These are phyloP conservation scores for Alligator mississippiensis DNA, from an alignment of 2,113 vertebrate genomes.

Conservation along the genomic window DNA sequence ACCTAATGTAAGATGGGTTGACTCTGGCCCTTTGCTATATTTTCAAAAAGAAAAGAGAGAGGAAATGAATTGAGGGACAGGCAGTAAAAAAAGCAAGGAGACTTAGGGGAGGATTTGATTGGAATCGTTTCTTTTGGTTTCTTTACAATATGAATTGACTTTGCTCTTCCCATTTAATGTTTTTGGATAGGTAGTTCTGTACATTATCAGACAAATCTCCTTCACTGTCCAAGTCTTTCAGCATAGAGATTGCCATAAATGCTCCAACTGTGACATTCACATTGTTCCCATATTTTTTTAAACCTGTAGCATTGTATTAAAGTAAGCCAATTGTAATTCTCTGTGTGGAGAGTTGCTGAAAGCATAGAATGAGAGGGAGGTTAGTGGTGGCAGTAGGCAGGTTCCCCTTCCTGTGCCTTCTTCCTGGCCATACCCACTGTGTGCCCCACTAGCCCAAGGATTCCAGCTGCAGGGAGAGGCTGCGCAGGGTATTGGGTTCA, in stretches of 20 bases:
- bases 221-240: not conserved
- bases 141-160: not conserved
- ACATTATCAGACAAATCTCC: not conserved
- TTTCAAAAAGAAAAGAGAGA: not conserved
- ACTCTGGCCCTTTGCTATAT: not conserved
- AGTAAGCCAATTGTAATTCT: constrained; percentile 2
- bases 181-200: not conserved
- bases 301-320: not conserved
- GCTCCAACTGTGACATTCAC: not conserved
- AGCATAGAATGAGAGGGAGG: not conserved
- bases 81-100: not conserved
- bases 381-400: no score
- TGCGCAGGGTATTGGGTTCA: no score
- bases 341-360: not conserved
- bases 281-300: not conserved
- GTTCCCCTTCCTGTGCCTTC: no score
- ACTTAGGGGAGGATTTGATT: not conserved
- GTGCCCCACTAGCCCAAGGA: no score
- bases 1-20: not conserved
- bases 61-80: not conserved
- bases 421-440: no score
- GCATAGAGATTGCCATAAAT: not conserved
- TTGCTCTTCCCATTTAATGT: not conserved
- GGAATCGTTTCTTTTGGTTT: not conserved
- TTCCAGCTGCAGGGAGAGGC: no score